These are phyloP conservation scores for Lepidocolaptes lacrymiger DNA, from an alignment of 2,797 vertebrate species.

Conservation along the genomic window DNA sequence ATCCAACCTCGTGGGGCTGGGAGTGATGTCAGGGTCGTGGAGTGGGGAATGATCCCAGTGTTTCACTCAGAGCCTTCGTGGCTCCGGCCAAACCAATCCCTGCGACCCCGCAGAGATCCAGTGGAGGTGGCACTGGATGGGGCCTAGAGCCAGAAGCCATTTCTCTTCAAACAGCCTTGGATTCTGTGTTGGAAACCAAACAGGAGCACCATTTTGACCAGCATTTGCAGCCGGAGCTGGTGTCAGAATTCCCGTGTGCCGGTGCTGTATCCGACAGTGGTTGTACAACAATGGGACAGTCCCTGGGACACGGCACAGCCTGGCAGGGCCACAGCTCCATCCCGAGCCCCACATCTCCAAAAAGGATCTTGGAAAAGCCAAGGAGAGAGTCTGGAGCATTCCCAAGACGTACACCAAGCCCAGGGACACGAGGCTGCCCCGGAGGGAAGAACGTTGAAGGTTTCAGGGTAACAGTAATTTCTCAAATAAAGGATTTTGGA, in stretches of 20 bases:
- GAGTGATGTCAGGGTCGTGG: fast-evolving
- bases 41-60: fast-evolving
- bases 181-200: neutral
- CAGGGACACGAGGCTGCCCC: neutral
- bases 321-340: neutral
- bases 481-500: neutral
- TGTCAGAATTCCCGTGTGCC: neutral
- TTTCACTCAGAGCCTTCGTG: fast-evolving
- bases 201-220: neutral
- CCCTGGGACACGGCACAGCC: fast-evolving
- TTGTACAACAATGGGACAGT: fast-evolving
- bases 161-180: neutral
- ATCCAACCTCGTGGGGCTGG: neutral
- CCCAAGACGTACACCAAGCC: neutral
- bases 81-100: neutral
- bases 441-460: neutral
- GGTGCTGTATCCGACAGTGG: fast-evolving
- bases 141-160: neutral
- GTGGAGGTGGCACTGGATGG: fast-evolving
- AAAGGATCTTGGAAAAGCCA: neutral
- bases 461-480: neutral
- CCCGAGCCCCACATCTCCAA: fast-evolving
- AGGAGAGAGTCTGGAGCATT: neutral
- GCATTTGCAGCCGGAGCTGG: fast-evolving
- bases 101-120: fast-evolving